Evolutionary conservation across 2,888 invertebrate genomes (phyloP).

Genomic region (Hydrotaea diabolus): DNA sequence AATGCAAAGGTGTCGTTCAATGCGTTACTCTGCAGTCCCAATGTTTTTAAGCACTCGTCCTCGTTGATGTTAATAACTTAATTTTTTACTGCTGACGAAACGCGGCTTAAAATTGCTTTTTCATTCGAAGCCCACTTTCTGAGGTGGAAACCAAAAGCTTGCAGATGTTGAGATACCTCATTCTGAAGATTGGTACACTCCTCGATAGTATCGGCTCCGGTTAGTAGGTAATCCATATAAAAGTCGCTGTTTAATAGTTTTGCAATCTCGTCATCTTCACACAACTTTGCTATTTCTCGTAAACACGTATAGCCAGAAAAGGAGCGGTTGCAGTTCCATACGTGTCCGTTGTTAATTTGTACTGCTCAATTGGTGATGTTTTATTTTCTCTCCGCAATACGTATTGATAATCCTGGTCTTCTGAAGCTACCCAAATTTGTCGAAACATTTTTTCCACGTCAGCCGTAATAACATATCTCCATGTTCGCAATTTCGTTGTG

Average conservation of each 20-base stretch:
- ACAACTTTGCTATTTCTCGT: constrained; percentile 32
- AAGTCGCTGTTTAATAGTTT: constrained; percentile 28
- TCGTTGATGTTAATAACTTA: no score
- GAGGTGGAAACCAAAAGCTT: no score
- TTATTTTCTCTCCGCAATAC: constrained; percentile 69
- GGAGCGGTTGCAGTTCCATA: constrained; percentile 69
- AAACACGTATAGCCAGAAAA: constrained; percentile 12
- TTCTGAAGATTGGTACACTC: no score
- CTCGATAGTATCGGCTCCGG: no score
- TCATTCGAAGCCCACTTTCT: no score
- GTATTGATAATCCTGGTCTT: constrained; percentile 68
- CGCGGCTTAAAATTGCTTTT: no score
- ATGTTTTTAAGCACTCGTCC: no score
- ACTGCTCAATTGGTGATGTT: constrained; percentile 57
- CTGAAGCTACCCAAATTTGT: constrained; percentile 6
- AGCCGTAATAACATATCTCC: constrained; percentile 67
- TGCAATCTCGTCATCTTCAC: constrained; percentile 39
- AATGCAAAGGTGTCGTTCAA: no score
- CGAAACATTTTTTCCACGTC: no score
- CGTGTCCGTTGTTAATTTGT: constrained; percentile 68
- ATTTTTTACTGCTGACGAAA: no score
- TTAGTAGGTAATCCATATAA: constrained; percentile 67
- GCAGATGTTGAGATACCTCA: no score
- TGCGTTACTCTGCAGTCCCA: no score
- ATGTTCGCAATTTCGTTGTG: constrained; percentile 56